Evolutionary conservation across 2,888 invertebrate genomes (phyloP).

Genomic region (Scelioninae gen. 1): DNA sequence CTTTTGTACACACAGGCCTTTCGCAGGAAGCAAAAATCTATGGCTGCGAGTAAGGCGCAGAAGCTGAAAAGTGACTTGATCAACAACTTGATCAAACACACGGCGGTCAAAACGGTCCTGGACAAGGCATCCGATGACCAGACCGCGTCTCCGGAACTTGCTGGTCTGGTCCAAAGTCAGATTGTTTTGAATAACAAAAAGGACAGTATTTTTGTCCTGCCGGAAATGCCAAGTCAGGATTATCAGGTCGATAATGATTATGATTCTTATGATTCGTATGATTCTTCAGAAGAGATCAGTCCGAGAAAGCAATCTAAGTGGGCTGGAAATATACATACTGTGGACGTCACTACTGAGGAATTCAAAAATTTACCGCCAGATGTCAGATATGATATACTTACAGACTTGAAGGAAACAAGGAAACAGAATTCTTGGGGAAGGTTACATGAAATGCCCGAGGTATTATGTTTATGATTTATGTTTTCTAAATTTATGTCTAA

Average conservation of each 20-base stretch:
- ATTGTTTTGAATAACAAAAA: slow-evolving; percentile 23
- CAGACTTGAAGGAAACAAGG: slow-evolving; percentile 95
- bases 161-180: no score
- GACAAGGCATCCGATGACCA: no score
- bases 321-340: slow-evolving; percentile 88
- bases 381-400: slow-evolving; percentile 95
- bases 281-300: slow-evolving; percentile 80
- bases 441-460: slow-evolving; percentile 92
- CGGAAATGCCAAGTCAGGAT: slow-evolving; percentile 83
- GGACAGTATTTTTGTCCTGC: slow-evolving; percentile 88
- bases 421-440: slow-evolving; percentile 96
- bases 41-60: slow-evolving; percentile 84
- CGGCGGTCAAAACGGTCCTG: slow-evolving; percentile 89
- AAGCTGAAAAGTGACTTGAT: slow-evolving; percentile 90
- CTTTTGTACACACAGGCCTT: slow-evolving; percentile 86
- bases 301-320: slow-evolving; percentile 85
- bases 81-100: slow-evolving; percentile 92
- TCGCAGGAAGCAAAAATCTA: slow-evolving; percentile 90
- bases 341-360: slow-evolving; percentile 91
- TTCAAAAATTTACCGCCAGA: slow-evolving; percentile 93
- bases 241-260: slow-evolving; percentile 80
- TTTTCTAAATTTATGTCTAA: no score
- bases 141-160: no score
- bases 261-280: slow-evolving; percentile 78
- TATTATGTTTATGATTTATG: slow-evolving; percentile 70